Evolutionary conservation across 1,140 invertebrate genomes (phyloP), one percentile per base, ranked within the genome.

Genomic region (Drosophila navojoa): DNA sequence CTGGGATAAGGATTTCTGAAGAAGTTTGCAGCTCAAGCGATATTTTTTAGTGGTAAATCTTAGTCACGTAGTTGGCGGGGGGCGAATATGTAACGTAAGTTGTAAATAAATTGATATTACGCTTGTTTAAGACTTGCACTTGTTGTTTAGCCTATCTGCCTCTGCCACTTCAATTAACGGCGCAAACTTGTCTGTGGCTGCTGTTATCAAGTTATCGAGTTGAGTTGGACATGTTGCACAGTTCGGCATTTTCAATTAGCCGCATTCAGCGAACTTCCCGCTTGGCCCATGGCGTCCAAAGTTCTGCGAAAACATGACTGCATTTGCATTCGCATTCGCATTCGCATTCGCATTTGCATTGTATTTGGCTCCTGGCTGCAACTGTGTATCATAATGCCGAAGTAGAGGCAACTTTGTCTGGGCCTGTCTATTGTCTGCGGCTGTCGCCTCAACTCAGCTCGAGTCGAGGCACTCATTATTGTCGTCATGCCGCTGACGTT

Each of bases 1-100:
- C 9, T 96, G 95, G 95, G 95, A 96, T 82, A 90, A 93, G 47
- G 94, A 96, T 69, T 96, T 96, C 80, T 94, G n/a, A 54, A 4
- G 9, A 9, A n/a, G 19, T 22, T 22, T 38, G 11, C 35, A 22
- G 19, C 35, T 38, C 6, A 3, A 38, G 35, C 35, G 35, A 38
- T 38, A 38, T 38, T 38, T 38, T 38, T 38, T 38, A 11, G 35
- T 13, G 11, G 3, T 38, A 9, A 38, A 1, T 22, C 19, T 22
- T 22, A 35, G 32, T 10, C 1, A 35, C 32, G 9, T 35, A 38
- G 35, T 13, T 38, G 35, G 35, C n/a, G 10, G 19, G 10, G 19
- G 32, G 32, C 10, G 47, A 75, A 55, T 42, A 73, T 49, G 15
- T 66, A 52, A 29, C 55, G n/a, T 32, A 38, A 60, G 2, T 9